Base-by-base conservation (phyloP, 2,888 invertebrate species). In the Tanypteryx hageni region DNA sequence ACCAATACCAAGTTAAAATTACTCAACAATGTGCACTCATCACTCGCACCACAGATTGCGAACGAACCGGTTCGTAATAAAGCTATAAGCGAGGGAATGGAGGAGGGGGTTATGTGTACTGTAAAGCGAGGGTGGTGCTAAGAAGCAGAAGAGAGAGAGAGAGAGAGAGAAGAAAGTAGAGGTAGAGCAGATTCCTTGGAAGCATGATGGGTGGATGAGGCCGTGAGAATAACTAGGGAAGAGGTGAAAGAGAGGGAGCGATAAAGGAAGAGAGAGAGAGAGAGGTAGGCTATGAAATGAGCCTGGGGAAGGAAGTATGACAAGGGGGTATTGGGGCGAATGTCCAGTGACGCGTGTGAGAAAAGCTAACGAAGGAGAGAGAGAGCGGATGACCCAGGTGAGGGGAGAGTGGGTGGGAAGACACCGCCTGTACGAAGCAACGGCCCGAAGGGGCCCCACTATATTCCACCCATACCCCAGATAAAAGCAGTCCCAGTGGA, bases 341-440 rank as follows among this genome's bases (percentile, higher is more conserved):
- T 76, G 76, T 76, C 76, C 76, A 76, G 76, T 76, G 76, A 76
- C 76, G 76, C 76, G 76, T 76, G 68, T 68, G 68, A 68, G 68
- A 18, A 18, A 18, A n/a, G 76, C 13, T 13, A 76, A 27, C 14
- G 76, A 27, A 76, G 22, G 76, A 76, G 44, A 18, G 22, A n/a
- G 76, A 22, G 27, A 76, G 76, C 14, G 76, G 76, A 76, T 76
- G 76, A 76, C 76, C 76, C 76, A 76, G 76, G 76, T 76, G 76
- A 76, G 14, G 22, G 76, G 76, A 27, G 76, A 76, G 76, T 76
- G 76, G 76, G 76, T 76, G 76, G 76, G 76, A 76, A 76, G 76
- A 76, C 18, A 76, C 9, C 76, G 27, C 76, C 18, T 22, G 68
- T 18, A 68, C 68, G 68, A 44, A 44, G 44, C 44, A 44, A 44